These are phyloP conservation scores for Empidonax traillii DNA, from an alignment of 2,113 vertebrate genomes.

Conservation along the genomic window DNA sequence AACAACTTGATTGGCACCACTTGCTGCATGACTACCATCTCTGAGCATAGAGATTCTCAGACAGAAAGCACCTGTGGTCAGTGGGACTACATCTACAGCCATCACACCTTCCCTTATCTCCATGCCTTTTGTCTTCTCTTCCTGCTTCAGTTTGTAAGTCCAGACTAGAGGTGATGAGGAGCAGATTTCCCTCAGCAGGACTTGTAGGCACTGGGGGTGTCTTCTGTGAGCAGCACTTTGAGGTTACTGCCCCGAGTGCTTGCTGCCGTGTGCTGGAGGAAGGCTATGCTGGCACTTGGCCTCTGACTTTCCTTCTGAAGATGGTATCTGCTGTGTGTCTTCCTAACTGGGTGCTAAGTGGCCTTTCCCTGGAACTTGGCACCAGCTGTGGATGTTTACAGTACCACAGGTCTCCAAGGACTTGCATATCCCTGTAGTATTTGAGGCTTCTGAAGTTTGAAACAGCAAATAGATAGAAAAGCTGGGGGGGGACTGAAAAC, in stretches of 20 bases:
- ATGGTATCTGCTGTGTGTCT: background rate
- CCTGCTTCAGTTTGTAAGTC: background rate
- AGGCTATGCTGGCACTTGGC: accelerated
- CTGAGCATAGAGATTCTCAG: background rate
- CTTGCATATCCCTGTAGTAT: accelerated
- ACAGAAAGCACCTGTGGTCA: accelerated
- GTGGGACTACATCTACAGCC: background rate
- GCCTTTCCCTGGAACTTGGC: background rate
- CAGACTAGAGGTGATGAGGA: background rate
- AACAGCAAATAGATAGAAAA: background rate
- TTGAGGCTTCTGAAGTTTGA: background rate
- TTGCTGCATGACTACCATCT: accelerated
- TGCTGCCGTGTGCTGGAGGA: background rate
- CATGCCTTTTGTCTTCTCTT: background rate
- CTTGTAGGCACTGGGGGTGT: accelerated
- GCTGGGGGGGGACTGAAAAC: background rate
- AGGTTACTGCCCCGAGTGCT: accelerated
- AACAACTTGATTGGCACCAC: background rate
- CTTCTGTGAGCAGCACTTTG: background rate
- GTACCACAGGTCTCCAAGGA: accelerated
- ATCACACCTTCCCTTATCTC: accelerated
- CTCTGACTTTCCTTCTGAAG: background rate
- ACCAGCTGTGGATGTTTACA: background rate
- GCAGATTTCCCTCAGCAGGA: background rate
- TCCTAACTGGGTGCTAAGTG: background rate